These are phyloP conservation scores for Oncorhynchus mykiss DNA, from an alignment of 2,113 vertebrate genomes.

Conservation along the genomic window DNA sequence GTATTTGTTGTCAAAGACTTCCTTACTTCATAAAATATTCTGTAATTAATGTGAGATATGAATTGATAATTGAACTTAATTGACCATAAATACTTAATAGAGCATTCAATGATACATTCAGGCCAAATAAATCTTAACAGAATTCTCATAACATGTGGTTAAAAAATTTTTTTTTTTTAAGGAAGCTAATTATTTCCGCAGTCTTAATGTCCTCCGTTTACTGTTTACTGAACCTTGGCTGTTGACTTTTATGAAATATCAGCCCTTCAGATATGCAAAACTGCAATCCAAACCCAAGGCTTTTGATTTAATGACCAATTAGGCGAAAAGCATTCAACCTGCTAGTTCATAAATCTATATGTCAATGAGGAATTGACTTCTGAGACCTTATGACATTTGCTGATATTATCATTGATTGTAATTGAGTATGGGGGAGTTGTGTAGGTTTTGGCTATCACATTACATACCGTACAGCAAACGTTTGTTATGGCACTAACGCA, in stretches of 20 bases:
- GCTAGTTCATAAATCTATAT: conserved; percentile 49
- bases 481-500: too few relatives aligned
- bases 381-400: conserved; percentile 22
- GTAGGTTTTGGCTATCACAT: background rate
- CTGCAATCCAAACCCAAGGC: conserved; percentile 30
- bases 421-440: conserved; percentile 13
- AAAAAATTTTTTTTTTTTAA: background rate
- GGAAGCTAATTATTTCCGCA: conserved; percentile 24
- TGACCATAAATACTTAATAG: background rate
- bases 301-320: conserved; percentile 71
- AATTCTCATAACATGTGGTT: background rate
- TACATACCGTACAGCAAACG: too few relatives aligned
- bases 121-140: background rate
- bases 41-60: background rate
- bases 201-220: conserved; percentile 54
- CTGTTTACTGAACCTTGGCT: conserved; percentile 25
- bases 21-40: too few relatives aligned
- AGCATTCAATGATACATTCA: background rate
- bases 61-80: background rate
- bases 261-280: conserved; percentile 32
- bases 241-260: conserved; percentile 46
- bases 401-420: conserved; percentile 29
- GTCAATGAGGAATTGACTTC: conserved; percentile 38
- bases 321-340: conserved; percentile 57
- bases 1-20: too few relatives aligned